Evolutionary conservation across 2,113 vertebrate species (phyloP).

Genomic region (Nycticorax nycticorax): DNA sequence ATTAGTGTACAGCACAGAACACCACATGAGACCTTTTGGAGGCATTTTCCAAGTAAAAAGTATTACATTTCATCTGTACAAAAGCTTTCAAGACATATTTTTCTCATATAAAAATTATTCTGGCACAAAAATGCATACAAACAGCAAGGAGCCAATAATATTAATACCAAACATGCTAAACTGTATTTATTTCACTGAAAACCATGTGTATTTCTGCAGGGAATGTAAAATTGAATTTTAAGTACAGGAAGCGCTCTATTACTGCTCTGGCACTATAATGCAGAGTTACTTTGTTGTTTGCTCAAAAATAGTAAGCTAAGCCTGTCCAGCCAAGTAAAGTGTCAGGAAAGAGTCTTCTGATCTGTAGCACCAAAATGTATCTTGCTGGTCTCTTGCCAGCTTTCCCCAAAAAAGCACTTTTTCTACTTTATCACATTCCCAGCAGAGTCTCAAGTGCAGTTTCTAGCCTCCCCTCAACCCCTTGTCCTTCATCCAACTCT

Average conservation of each 20-base stretch:
- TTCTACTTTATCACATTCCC: neutral
- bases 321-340: neutral
- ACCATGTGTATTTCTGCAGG: constrained; percentile 51
- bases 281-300: neutral
- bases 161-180: constrained; percentile 49
- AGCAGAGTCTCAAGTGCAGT: neutral
- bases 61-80: neutral
- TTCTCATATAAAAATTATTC: constrained; percentile 27
- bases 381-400: constrained; percentile 8
- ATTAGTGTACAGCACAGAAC: neutral
- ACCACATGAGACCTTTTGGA: neutral
- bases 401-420: neutral
- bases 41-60: neutral
- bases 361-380: neutral
- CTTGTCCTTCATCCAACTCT: neutral
- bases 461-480: neutral
- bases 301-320: neutral
- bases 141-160: constrained; percentile 46
- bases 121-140: constrained; percentile 48
- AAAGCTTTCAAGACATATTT: constrained; percentile 26
- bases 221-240: constrained; percentile 42
- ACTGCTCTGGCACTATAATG: neutral
- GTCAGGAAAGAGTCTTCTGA: neutral
- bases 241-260: constrained; percentile 40
- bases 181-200: constrained; percentile 35